Conservation (phyloP, 2,797 vertebrate genomes). For the Melanotaenia pygmaea region DNA sequence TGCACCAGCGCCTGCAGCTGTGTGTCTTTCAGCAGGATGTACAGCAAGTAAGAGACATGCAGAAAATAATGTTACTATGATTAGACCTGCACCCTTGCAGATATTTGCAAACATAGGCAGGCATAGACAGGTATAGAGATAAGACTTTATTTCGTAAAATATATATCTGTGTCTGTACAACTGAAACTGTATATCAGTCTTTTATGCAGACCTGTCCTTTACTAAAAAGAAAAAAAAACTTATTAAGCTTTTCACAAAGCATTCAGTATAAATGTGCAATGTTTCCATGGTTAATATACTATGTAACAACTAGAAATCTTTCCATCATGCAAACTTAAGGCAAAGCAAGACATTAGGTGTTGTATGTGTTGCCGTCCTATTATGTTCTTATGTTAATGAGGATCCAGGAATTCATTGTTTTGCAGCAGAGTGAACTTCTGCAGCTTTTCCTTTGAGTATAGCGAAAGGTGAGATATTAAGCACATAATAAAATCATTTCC, state of each 20-base stretch:
- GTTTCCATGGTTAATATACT: neutral
- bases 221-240: too few relatives aligned
- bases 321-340: neutral
- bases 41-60: slow-evolving; percentile 87
- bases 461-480: slow-evolving; percentile 27
- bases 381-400: neutral
- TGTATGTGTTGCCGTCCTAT: neutral
- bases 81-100: neutral
- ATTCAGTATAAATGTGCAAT: too few relatives aligned
- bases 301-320: neutral
- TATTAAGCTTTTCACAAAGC: too few relatives aligned
- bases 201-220: neutral
- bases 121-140: neutral
- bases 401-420: neutral
- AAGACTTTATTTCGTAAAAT: neutral
- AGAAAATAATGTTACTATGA: neutral
- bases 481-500: slow-evolving; percentile 31
- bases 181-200: neutral
- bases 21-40: slow-evolving; percentile 99
- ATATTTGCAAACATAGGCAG: neutral
- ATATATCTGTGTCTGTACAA: neutral
- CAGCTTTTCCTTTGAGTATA: neutral
- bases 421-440: neutral
- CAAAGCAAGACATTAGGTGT: neutral
- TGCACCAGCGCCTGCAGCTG: slow-evolving; percentile 96